Percentiles rank a stretch among this genome's conserved stretches.
phyloP scores from a whole-genome alignment of 2,113 vertebrate species.

The Lophotis ruficrista region DNA sequence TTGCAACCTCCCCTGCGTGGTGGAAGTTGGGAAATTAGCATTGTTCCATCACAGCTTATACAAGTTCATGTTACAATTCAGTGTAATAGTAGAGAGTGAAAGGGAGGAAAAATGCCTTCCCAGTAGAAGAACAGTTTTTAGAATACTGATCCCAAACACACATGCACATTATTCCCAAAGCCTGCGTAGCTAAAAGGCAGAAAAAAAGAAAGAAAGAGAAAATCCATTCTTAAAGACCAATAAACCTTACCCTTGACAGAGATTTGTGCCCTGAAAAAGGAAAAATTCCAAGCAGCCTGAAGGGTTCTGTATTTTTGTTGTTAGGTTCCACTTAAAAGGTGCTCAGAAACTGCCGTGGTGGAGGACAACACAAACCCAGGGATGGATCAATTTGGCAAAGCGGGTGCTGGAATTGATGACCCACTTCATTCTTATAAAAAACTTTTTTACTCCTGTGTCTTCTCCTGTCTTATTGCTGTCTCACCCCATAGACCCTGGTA shows the following conservation, averaged over 20 bases:
- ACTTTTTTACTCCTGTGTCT: background rate
- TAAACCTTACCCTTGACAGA: background rate
- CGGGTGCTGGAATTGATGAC: background rate
- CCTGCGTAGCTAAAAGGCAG: background rate
- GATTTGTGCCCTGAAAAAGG: background rate
- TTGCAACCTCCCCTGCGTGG: background rate
- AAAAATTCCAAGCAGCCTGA: background rate
- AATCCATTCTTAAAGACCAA: background rate
- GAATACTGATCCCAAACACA: background rate
- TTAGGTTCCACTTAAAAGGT: background rate
- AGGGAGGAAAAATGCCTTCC: background rate
- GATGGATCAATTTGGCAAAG: background rate
- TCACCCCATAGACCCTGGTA: background rate
- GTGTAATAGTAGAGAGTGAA: background rate
- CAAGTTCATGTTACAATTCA: background rate
- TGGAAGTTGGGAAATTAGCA: slow-evolving; percentile 8
- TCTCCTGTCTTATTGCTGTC: background rate
- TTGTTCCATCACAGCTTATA: background rate
- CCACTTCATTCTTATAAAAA: background rate
- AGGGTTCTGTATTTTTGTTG: background rate
- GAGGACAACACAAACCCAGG: background rate
- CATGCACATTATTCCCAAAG: background rate
- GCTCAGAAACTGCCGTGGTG: background rate
- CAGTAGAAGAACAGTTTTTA: background rate
- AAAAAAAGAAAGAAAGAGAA: background rate